Base-by-base conservation (phyloP, 2,888 invertebrate species). In the Tanypteryx hageni region DNA sequence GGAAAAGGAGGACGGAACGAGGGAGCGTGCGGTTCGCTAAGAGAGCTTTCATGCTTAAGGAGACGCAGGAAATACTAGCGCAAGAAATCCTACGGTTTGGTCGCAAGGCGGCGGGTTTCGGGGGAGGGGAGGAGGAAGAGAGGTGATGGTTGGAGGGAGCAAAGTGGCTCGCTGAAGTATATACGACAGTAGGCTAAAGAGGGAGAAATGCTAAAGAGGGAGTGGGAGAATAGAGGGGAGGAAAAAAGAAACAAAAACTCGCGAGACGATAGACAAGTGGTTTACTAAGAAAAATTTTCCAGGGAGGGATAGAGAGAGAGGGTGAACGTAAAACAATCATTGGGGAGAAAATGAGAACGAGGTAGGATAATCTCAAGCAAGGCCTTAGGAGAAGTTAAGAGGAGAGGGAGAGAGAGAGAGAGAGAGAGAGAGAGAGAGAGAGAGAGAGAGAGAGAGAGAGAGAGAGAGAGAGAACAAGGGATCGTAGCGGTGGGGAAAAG, bases 41-140 rank as follows among this genome's bases (percentile, higher is more conserved):
- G 68, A 68, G 68, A n/a, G n/a, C 68, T 68, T 68, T 64, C 64
- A 64, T 64, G 64, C 64, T 64, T n/a, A 22, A 68, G 68, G 13
- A 68, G 68, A 68, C 68, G 68, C 68, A 68, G 68, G 68, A 68
- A 68, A 68, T 68, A 68, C n/a, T 68, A 27, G 76, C 76, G 27
- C 76, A 76, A 76, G 76, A 76, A 22, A 76, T 76, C n/a, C 27
- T 76, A n/a, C 64, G 64, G 64, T 14, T 44, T 44, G 44, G 44
- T 44, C 44, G 44, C 44, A 44, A 44, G 44, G 44, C 44, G 44
- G 44, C 5, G 5, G 44, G 44, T 44, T 44, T 44, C 44, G 5
- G 44, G 5, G 44, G 44, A 5, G 5, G 44, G 5, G 44, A 44
- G 44, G n/a, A n/a, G n/a, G n/a, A n/a, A n/a, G n/a, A n/a, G n/a